Evolutionary conservation across 2,888 invertebrate genomes (phyloP), one percentile per base, ranked within the genome.

Genomic region (Synanthedon vespiformis): DNA sequence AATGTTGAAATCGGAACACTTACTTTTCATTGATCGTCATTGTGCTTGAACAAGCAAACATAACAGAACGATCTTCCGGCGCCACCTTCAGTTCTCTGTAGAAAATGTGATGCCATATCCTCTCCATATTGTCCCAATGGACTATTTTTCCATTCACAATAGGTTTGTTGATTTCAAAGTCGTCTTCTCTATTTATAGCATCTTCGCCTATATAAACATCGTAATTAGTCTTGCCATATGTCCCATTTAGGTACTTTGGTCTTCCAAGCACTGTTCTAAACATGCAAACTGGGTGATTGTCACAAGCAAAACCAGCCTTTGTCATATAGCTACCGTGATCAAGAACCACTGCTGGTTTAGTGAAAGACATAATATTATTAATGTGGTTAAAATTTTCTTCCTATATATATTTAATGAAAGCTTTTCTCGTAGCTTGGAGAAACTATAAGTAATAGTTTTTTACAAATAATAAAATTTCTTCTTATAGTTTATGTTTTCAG

Each of bases 41-140:
- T 0, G 55, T 57, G 0, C 74, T 54, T 0, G 74, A 61, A 51
- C 68, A 67, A 0, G 69, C 66, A 22, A 83, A 52, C 3, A 86
- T 63, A 1, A 84, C 76, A 0, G 74, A 63, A 2, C 83, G 60
- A 40, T 84, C 84, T 58, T 86, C 85, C 0, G 85, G 84, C 0
- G 85, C 85, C 0, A 71, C 80, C 55, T 74, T 84, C 49, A 86
- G 61, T 57, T 84, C 84, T 14, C 61, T 70, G 40, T 85, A 86
- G 53, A 74, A 75, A 4, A 76, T 57, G 52, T 84, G 76, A 52
- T 85, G 82, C 77, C 84, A 80, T 22, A 85, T 63, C 34, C 84
- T 64, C 60, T 86, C 85, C 74, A 85, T 81, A 49, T 86, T 72
- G 52, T 86, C 82, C 86, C 86, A 86, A 44, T 84, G 73, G 0